Conservation (phyloP, 2,888 invertebrate genomes). For the Leptopilina drosophilae region DNA sequence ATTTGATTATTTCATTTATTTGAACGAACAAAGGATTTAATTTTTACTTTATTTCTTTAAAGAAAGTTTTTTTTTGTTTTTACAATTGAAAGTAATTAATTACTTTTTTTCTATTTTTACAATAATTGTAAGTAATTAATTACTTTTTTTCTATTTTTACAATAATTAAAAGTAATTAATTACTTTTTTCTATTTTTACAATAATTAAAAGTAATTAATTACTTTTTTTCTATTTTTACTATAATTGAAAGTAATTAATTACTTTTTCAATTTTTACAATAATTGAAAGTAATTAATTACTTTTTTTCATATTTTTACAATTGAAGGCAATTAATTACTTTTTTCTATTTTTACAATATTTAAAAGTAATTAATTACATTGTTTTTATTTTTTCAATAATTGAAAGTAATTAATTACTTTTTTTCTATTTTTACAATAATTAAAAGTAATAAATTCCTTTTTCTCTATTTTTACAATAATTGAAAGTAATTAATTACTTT, state of each 20-base stretch:
- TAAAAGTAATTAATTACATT: too few relatives aligned
- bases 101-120: slow-evolving; percentile 74
- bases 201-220: slow-evolving; percentile 10
- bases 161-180: background rate
- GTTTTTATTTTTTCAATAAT: too few relatives aligned
- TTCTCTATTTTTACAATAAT: too few relatives aligned
- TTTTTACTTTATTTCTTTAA: too few relatives aligned
- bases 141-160: slow-evolving; percentile 59
- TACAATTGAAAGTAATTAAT: background rate
- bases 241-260: slow-evolving; percentile 9
- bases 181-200: slow-evolving; percentile 56
- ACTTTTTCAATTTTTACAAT: slow-evolving; percentile 48
- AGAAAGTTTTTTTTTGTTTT: background rate
- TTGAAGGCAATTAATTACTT: background rate
- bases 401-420: too few relatives aligned
- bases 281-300: slow-evolving; percentile 5
- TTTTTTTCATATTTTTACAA: slow-evolving; percentile 72
- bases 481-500: too few relatives aligned
- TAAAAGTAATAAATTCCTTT: too few relatives aligned
- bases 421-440: too few relatives aligned
- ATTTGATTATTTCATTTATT: too few relatives aligned
- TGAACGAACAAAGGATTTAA: too few relatives aligned
- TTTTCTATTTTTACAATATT: too few relatives aligned
- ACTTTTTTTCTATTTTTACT: slow-evolving; percentile 59
- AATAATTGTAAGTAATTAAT: slow-evolving; percentile 6